A percentile compares a stretch with the other conserved stretches of the same genome.
Evolutionary conservation across 2,888 invertebrate genomes (phyloP).

Genomic region (Microplitis manilae): DNA sequence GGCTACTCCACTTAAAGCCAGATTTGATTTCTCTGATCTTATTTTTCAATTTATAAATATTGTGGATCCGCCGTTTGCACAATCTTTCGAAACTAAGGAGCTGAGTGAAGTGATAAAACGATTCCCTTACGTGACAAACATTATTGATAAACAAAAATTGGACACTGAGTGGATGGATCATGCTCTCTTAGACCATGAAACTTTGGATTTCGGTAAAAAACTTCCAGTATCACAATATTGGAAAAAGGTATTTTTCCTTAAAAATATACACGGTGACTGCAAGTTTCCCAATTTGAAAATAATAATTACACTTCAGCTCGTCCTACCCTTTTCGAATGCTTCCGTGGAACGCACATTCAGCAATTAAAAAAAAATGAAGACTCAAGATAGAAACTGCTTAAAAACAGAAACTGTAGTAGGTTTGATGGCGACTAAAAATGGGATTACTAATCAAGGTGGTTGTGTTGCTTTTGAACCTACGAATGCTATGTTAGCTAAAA

Average conservation of each 20-base stretch:
- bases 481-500: neutral
- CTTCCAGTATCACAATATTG: too few relatives aligned
- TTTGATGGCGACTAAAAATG: constrained; percentile 44
- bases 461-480: neutral
- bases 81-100: neutral
- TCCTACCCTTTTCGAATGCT: constrained; percentile 52
- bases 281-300: constrained; percentile 34
- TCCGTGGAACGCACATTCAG: constrained; percentile 54
- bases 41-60: constrained; percentile 5
- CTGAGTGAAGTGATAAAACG: neutral
- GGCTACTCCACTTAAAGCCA: neutral
- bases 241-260: neutral
- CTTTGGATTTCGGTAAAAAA: too few relatives aligned
- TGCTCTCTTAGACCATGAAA: neutral
- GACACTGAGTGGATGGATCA: neutral
- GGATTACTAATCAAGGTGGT: neutral
- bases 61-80: constrained; percentile 14
- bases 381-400: constrained; percentile 51
- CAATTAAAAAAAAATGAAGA: constrained; percentile 50
- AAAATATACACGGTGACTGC: constrained; percentile 1
- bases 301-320: constrained; percentile 29
- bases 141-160: neutral
- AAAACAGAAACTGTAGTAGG: constrained; percentile 50
- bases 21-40: neutral
- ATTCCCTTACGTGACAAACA: neutral